phyloP scores from a whole-genome alignment of 2,797 vertebrate genomes.

The Acanthurus leucopareius region DNA sequence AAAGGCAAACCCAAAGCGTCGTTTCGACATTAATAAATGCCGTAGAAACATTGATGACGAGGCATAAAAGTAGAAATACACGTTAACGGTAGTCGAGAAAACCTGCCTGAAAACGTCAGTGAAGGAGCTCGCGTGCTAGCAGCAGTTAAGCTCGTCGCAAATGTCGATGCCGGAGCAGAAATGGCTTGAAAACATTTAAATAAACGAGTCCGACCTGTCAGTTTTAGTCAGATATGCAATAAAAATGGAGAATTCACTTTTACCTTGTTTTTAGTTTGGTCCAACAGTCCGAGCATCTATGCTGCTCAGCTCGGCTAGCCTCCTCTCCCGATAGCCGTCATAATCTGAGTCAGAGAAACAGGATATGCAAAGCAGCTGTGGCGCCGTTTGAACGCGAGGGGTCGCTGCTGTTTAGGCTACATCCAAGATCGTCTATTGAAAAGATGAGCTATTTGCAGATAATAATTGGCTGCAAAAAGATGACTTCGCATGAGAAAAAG shows the following conservation, averaged over 20 bases:
- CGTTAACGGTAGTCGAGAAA: not conserved
- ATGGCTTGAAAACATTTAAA: not conserved
- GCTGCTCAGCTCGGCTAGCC: slow-evolving; percentile 39
- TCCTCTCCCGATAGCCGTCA: slow-evolving; percentile 58
- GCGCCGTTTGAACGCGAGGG: slow-evolving; percentile 18
- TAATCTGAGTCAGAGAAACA: slow-evolving; percentile 76
- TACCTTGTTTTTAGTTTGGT: slow-evolving; percentile 49
- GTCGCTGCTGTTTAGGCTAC: slow-evolving; percentile 35
- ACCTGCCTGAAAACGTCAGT: not conserved
- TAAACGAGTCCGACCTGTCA: too few species aligned
- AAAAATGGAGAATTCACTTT: fast-evolving
- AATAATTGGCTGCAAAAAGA: not conserved
- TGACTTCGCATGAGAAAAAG: not conserved
- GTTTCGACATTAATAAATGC: fast-evolving
- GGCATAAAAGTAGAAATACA: not conserved
- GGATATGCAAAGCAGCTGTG: slow-evolving; percentile 73
- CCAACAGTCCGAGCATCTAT: slow-evolving; percentile 53
- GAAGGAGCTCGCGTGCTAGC: slow-evolving; percentile 49
- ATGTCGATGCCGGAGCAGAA: not conserved
- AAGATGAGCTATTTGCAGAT: too few species aligned
- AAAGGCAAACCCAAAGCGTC: not conserved
- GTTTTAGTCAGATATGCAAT: fast-evolving
- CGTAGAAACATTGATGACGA: too few species aligned
- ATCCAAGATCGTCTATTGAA: slow-evolving; percentile 12
- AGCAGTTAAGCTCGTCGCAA: slow-evolving; percentile 54